Percentiles rank a stretch among this genome's conserved stretches.
phyloP scores from a whole-genome alignment of 2,888 invertebrate genomes.

The Thelaira solivaga region DNA sequence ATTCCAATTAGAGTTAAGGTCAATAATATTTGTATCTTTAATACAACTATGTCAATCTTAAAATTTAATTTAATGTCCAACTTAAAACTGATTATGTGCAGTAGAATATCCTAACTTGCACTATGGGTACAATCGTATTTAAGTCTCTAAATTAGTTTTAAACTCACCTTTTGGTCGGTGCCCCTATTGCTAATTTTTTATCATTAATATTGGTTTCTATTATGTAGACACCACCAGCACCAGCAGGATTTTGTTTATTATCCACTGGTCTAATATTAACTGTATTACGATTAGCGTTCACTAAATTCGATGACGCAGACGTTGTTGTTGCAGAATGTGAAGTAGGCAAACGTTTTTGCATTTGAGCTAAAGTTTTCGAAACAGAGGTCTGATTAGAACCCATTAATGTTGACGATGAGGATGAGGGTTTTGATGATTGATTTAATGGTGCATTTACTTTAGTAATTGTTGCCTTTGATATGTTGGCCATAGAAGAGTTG shows the following conservation, averaged over 20 bases:
- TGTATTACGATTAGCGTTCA: slow-evolving; percentile 34
- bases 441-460: slow-evolving; percentile 25
- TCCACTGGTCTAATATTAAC: slow-evolving; percentile 61
- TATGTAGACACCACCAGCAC: slow-evolving; percentile 59
- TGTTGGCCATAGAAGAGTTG: slow-evolving; percentile 37
- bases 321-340: slow-evolving; percentile 20
- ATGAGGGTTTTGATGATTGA: slow-evolving; percentile 31
- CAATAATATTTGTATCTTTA: too few species aligned
- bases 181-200: slow-evolving; percentile 63
- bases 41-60: too few species aligned
- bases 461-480: slow-evolving; percentile 37
- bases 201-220: slow-evolving; percentile 64
- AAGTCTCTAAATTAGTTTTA: not conserved
- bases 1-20: too few species aligned
- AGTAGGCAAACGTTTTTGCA: slow-evolving; percentile 51
- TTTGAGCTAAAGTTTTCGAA: slow-evolving; percentile 50
- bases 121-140: too few species aligned
- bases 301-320: slow-evolving; percentile 21
- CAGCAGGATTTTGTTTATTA: slow-evolving; percentile 51
- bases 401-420: not conserved
- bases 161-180: slow-evolving; percentile 63
- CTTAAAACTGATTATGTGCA: too few species aligned
- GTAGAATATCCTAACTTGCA: too few species aligned
- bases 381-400: slow-evolving; percentile 27
- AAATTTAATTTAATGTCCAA: too few species aligned